Evolutionary conservation across 2,888 invertebrate genomes (phyloP).

Genomic region (Leucophora obtusa): DNA sequence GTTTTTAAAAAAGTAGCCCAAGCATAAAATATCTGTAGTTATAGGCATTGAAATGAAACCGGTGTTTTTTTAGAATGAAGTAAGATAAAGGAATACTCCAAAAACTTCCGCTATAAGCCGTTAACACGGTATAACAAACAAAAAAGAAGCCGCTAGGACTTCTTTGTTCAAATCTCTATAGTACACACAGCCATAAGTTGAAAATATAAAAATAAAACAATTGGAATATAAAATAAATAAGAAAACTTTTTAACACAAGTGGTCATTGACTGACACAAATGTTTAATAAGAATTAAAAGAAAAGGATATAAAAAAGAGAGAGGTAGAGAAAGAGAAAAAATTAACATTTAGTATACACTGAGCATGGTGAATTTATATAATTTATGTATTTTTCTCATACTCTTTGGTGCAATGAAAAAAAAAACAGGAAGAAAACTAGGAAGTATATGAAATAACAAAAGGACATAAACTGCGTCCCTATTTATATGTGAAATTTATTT

Average conservation of each 20-base stretch:
- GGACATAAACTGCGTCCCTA: conserved; percentile 33
- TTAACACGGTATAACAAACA: conserved; percentile 16
- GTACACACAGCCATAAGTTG: not conserved
- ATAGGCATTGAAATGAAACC: not conserved
- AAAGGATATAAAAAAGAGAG: not conserved
- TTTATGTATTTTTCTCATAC: not conserved
- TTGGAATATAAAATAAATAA: conserved; percentile 14
- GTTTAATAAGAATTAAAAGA: conserved; percentile 27
- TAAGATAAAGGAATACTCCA: not conserved
- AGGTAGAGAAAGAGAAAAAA: not conserved
- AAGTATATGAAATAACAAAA: conserved; percentile 20
- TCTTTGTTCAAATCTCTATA: not conserved
- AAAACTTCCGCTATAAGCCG: conserved; percentile 20
- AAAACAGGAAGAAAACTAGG: conserved; percentile 10
- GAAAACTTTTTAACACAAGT: conserved; percentile 28
- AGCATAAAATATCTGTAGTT: conserved; percentile 6
- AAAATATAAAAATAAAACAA: conserved; percentile 19
- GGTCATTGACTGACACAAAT: conserved; percentile 51
- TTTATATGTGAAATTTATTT: conserved; percentile 12
- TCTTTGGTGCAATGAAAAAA: not conserved
- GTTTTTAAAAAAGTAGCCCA: conserved; percentile 12
- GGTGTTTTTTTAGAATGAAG: conserved; percentile 10
- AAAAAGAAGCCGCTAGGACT: conserved; percentile 17
- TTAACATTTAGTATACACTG: not conserved
- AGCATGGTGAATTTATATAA: not conserved